Percentiles rank a stretch among this genome's conserved stretches.
Evolutionary conservation across 2,797 vertebrate genomes (phyloP).

Genomic region (Falco naumanni): DNA sequence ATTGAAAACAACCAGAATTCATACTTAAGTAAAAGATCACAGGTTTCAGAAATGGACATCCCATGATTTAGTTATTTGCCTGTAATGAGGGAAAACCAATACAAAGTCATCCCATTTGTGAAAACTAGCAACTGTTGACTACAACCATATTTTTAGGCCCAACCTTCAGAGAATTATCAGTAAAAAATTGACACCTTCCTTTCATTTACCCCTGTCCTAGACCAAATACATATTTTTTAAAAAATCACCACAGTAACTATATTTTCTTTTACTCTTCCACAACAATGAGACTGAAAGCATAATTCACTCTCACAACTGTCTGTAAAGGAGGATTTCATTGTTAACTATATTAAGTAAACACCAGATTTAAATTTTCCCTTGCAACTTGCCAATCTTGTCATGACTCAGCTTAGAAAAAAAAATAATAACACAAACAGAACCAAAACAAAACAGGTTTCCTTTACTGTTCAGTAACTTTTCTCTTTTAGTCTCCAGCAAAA

Average conservation of each 20-base stretch:
- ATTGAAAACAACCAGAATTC: background rate
- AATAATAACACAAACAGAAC: background rate
- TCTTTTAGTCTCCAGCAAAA: background rate
- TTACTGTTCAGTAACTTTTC: constrained; percentile 17
- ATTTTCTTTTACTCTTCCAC: background rate
- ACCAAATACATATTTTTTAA: background rate
- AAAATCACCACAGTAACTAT: background rate
- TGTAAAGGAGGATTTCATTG: background rate
- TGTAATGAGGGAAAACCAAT: background rate
- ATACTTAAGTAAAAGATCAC: background rate
- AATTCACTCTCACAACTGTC: background rate
- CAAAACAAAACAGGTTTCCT: background rate
- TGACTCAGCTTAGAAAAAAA: background rate
- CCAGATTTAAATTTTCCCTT: constrained; percentile 9
- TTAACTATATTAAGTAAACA: constrained; percentile 18
- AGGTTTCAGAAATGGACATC: background rate
- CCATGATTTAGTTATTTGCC: background rate
- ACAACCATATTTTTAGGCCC: background rate
- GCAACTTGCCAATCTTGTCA: background rate
- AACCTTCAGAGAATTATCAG: background rate
- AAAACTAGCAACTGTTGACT: background rate
- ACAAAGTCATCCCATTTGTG: background rate
- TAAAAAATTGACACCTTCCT: background rate
- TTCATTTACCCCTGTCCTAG: background rate
- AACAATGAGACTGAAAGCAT: background rate